A percentile compares a stretch with the other conserved stretches of the same genome.
Evolutionary conservation across 2,888 invertebrate genomes (phyloP).

Genomic region (Epirrita christyi): DNA sequence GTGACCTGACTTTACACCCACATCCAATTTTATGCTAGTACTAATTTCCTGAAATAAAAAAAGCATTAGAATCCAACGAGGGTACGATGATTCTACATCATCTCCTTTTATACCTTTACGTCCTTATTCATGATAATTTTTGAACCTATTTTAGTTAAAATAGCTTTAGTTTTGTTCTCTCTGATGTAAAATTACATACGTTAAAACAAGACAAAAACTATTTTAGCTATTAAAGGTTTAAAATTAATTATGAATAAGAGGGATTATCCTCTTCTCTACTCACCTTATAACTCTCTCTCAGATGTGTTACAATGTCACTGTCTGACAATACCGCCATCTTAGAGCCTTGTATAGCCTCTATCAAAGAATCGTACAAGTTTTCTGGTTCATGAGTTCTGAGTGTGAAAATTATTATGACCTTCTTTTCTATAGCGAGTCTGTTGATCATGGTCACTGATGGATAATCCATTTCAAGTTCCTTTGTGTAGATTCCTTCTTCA

Average conservation of each 20-base stretch:
- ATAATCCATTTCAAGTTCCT: constrained; percentile 88
- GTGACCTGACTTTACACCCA: constrained; percentile 40
- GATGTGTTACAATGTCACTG: constrained; percentile 38
- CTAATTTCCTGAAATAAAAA: constrained; percentile 53
- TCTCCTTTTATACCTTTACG: no score
- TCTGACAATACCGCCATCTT: constrained; percentile 31
- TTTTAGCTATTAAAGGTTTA: no score
- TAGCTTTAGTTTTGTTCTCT: no score
- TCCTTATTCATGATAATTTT: no score
- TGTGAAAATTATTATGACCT: constrained; percentile 56
- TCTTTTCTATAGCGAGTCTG: constrained; percentile 59
- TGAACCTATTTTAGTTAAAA: no score
- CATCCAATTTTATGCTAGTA: constrained; percentile 53
- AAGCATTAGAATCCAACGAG: background rate
- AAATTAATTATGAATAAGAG: no score
- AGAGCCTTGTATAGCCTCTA: constrained; percentile 50
- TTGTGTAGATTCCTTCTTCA: constrained; percentile 78
- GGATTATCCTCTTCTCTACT: no score
- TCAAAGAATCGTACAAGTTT: constrained; percentile 45
- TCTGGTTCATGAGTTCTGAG: background rate
- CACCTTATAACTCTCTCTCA: constrained; percentile 61
- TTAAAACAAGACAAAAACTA: no score
- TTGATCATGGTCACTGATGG: constrained; percentile 90
- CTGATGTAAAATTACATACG: no score
- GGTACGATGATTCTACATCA: no score